Evolutionary conservation across 2,113 vertebrate species (phyloP), one percentile per base, ranked within the genome.

Genomic region (Paradisaea rubra): DNA sequence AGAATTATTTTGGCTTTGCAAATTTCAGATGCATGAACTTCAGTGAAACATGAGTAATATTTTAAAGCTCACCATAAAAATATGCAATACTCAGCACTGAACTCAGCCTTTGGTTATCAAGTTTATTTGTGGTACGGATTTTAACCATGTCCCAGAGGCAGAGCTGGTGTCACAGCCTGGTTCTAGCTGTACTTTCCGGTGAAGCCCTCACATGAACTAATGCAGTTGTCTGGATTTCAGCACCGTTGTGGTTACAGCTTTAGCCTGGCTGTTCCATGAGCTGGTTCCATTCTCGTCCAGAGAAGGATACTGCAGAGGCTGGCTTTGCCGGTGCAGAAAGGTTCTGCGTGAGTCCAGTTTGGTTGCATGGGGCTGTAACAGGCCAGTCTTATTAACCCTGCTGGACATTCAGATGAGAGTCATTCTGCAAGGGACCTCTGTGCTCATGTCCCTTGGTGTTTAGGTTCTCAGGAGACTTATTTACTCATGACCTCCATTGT

Each of bases 231-330:
- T 3, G 2, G 16, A 17, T 76, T 88, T 39, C 66, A 86, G 61
- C 9, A 33, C 28, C 1, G 2, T 15, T 0, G 0, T 28, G 41
- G 50, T 60, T 37, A 59, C 73, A 45, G 41, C 13, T 77, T 68
- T 52, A 66, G 56, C 27, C 18, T 31, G 56, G 17, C 25, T 65
- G 21, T 64, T 44, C 59, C 14, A 2, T 66, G 45, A 66, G 31
- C 52, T 70, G 61, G 23, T 52, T 85, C 45, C 37, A 15, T 24
- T 39, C 39, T 31, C 41, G 82, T 37, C 5, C 4, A 3, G 39
- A 84, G 31, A 37, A 79, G 30, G 21, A 33, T 9, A n/a, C 28
- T 79, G 45, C 61, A 79, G 39, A 44, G 4, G 18, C 2, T 44
- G 45, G 19, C 39, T 82, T 74, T 44, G 25, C 39, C 31, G n/a